Evolutionary conservation across 2,888 invertebrate genomes (phyloP).

Genomic region (Odiellus spinosus): DNA sequence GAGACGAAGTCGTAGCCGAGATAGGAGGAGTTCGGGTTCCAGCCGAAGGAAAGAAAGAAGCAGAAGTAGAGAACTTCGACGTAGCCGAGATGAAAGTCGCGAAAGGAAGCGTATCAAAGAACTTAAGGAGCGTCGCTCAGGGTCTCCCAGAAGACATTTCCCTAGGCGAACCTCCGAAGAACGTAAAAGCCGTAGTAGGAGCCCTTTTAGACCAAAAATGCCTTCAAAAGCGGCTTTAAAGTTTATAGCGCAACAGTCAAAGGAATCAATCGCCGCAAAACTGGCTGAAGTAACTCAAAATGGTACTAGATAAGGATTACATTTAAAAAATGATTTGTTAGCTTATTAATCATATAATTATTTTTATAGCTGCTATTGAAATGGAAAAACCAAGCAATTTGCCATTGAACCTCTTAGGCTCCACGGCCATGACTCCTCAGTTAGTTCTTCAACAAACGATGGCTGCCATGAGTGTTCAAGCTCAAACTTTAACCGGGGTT

Average conservation of each 20-base stretch:
- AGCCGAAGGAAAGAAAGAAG: conserved; percentile 20
- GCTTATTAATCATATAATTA: background rate
- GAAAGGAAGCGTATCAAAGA: background rate
- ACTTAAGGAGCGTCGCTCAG: too few species aligned
- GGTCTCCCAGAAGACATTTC: background rate
- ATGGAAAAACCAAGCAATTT: conserved; percentile 25
- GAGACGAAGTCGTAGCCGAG: conserved; percentile 4
- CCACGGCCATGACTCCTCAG: conserved; percentile 28
- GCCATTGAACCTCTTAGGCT: conserved; percentile 22
- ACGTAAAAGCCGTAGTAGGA: background rate
- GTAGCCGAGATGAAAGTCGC: conserved; percentile 5
- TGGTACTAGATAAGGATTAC: too few species aligned
- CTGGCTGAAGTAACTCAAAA: too few species aligned
- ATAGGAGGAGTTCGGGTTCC: conserved; percentile 8
- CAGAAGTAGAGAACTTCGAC: conserved; percentile 6
- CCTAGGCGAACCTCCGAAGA: background rate
- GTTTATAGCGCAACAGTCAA: too few species aligned
- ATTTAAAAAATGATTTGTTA: too few species aligned
- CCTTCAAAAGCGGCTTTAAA: background rate
- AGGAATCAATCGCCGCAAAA: background rate
- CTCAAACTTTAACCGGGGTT: conserved; percentile 35
- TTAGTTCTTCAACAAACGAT: conserved; percentile 31
- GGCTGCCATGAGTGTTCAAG: conserved; percentile 32
- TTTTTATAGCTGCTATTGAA: conserved; percentile 18
- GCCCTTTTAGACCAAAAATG: background rate